Conservation (phyloP, 2,797 vertebrate genomes). For the Saxicola maurus region DNA sequence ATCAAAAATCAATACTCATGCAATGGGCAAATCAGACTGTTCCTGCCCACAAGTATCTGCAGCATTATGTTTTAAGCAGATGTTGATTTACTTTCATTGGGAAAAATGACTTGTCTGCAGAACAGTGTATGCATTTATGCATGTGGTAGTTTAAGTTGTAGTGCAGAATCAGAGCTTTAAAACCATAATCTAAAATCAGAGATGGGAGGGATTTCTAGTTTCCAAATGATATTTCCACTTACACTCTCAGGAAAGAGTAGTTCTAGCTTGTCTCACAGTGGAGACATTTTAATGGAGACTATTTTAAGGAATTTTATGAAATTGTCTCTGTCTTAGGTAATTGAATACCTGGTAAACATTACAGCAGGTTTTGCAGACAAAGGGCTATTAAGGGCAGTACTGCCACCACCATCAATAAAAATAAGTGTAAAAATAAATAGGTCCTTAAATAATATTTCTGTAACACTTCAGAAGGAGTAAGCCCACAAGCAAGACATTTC, state of each 20-base stretch:
- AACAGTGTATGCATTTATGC: constrained; percentile 21
- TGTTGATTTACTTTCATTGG: constrained; percentile 57
- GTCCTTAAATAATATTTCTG: background rate
- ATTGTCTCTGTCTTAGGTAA: background rate
- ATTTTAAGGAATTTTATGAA: background rate
- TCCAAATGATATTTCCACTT: background rate
- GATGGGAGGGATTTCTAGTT: background rate
- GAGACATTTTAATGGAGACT: background rate
- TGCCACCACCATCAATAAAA: background rate
- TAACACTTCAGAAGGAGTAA: background rate
- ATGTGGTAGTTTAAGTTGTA: background rate
- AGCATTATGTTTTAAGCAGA: constrained; percentile 39
- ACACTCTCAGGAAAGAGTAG: background rate
- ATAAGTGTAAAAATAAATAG: background rate
- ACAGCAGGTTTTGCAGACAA: background rate
- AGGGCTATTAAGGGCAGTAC: background rate
- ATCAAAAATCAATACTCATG: constrained; percentile 56
- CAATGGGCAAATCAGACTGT: constrained; percentile 32
- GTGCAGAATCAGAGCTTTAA: constrained; percentile 24
- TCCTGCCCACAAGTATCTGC: constrained; percentile 9
- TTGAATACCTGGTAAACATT: background rate
- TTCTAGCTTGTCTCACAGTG: background rate
- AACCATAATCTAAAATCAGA: background rate
- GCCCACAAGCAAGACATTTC: background rate
- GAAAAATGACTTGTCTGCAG: constrained; percentile 23